Evolutionary conservation across 2,797 vertebrate genomes (phyloP), one percentile per base, ranked within the genome.

Genomic region (Halcyon leucocephala): DNA sequence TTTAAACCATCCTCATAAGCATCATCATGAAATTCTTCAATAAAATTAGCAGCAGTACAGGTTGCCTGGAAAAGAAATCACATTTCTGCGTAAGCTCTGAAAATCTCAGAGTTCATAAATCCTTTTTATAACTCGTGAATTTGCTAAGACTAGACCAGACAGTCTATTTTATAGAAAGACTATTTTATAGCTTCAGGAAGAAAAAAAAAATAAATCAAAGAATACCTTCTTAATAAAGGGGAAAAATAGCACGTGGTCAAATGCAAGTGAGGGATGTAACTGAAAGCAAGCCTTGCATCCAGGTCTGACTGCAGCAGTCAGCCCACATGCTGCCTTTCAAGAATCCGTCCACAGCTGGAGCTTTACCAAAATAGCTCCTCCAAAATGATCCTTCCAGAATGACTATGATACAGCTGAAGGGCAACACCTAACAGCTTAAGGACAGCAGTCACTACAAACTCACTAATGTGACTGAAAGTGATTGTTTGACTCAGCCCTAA

Each of bases 261-360:
- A 55, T 24, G 37, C 35, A 14, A 78, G 94, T 17, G 60, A 80
- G 72, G 52, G 44, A 9, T 39, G 4, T 19, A 67, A 46, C n/a
- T 20, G 35, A 60, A 71, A 77, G 49, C 46, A 33, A 85, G 54
- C 39, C 46, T 7, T 54, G 55, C 74, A 42, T n/a, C 60, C 61
- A 74, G 84, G 44, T 21, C 60, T 85, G 76, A 15, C 66, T 86
- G 83, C 92, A 89, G 88, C 92, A 78, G 35, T 15, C 86, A 90
- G 85, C 80, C 72, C 80, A 76, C 44, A 24, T 4, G 42, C 84
- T 89, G 78, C 87, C 82, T 58, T 12, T 2, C 26, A 41, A 94
- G 90, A 90, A 76, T 17, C 73, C 51, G 31, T 66, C 91, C 82
- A 54, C 94, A 91, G 89, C 93, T 96, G 95, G 82, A 94, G 82